Base-by-base conservation (phyloP, 2,888 invertebrate genomes). In the Cantharis flavilabris region DNA sequence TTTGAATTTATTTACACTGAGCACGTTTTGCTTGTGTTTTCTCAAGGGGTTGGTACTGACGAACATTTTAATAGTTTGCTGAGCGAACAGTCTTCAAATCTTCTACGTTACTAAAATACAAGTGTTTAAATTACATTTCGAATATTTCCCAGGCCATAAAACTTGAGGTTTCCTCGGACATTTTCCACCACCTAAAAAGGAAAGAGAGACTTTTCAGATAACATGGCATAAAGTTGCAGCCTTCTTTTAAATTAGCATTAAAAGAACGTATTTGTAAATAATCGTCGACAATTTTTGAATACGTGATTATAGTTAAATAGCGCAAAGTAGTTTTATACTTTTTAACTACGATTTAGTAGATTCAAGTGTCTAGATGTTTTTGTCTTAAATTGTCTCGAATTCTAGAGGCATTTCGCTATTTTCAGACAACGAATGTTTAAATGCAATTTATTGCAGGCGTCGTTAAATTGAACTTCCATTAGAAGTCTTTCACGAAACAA, bases 51-150 rank as follows among this genome's bases (percentile, higher is more conserved):
- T 77, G 75, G 71, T 73, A 71, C 69, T 78, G 78, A 80, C 76
- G 80, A 78, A 75, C 78, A 71, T 80, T 78, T 80, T 80, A 80
- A 80, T 80, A 78, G 80, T 76, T 73, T 71, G 76, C 70, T 73
- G 78, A 78, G 62, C 62, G 76, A 14, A 65, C 65, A 65, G 65
- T 70, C 63, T 70, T 76, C 69, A 76, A 76, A 73, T 69, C 69
- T 67, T 20, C 67, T 69, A 76, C 76, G 76, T 69, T 72, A 33
- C 72, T 72, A 70, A 72, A 76, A 76, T 76, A 76, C 76, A 76
- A 76, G 76, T 76, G 76, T 69, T 72, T 76, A 76, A 76, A 76
- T 72, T 76, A 76, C 71, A 69, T 72, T 76, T 72, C 70, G 65
- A 71, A 75, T 67, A 71, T 75, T 71, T 75, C 30, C 70, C 64